Evolutionary conservation across 2,888 invertebrate species (phyloP), one percentile per base, ranked within the genome.

Genomic region (Meghimatium bilineatum): DNA sequence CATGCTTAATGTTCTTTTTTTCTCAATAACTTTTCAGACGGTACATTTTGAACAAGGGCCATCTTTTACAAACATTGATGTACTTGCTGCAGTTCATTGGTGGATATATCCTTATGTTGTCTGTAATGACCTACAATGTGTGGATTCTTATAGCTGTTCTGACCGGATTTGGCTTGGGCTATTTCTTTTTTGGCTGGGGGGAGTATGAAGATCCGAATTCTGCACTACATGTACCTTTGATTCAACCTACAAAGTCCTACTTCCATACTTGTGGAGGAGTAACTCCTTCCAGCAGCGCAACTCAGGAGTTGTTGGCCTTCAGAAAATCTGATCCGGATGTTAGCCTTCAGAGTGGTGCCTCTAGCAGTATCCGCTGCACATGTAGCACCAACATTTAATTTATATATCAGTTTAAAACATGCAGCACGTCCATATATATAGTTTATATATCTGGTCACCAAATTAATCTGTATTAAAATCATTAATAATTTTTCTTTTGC

Each of bases 161-260:
- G 36, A 26, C 74, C 32, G 87, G 87, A 23, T 77, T 86, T 34
- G 86, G 87, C 26, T 74, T 87, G 14, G 87, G 86, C 49, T 86
- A 87, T 80, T 87, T 86, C 63, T 86, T 86, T 71, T 86, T 87
- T 63, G 87, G 87, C 44, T 86, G 86, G 84, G 74, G 82, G 8
- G 86, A 87, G 69, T 84, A 82, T 77, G 85, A 87, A 60, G 84
- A 84, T 17, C 66, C 66, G 12, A 63, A 71, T 44, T 74, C 52
- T 49, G 84, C 49, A 6, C n/a, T 83, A 6, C 83, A 71, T 26
- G 63, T 78, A n/a, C 49, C 75, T 26, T 3, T 26, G 26, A 36
- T 38, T 12, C 36, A 8, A 32, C 12, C 63, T 44, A n/a, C 63
- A 26, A 29, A 63, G 14, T 76, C 76, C 23, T 82, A 56, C 66